Percentiles rank a stretch among this genome's conserved stretches.
Evolutionary conservation across 2,113 vertebrate species (phyloP).

Genomic region (Sinocyclocheilus maitianheensis): DNA sequence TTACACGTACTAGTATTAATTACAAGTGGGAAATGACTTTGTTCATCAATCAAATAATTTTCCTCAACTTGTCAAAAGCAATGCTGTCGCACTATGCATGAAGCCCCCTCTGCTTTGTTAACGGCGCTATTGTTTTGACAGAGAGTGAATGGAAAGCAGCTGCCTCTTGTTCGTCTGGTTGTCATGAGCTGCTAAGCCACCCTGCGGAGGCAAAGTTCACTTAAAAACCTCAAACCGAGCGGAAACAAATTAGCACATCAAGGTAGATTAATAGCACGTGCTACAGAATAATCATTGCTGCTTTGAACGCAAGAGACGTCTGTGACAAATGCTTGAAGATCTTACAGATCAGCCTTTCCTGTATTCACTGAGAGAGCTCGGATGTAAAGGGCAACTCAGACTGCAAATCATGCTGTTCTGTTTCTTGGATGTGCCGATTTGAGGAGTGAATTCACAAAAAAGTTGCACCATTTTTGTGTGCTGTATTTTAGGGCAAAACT

Average conservation of each 20-base stretch:
- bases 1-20: constrained; percentile 77
- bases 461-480: background rate
- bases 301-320: constrained; percentile 36
- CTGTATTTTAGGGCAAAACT: background rate
- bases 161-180: constrained; percentile 63
- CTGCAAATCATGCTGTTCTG: constrained; percentile 7
- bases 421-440: constrained; percentile 2
- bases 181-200: constrained; percentile 48
- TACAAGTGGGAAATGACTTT: constrained; percentile 76
- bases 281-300: constrained; percentile 54
- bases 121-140: constrained; percentile 66
- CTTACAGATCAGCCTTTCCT: constrained; percentile 20
- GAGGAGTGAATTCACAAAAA: background rate
- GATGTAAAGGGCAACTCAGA: constrained; percentile 18
- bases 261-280: constrained; percentile 74
- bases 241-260: constrained; percentile 71
- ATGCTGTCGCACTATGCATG: constrained; percentile 69
- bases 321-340: constrained; percentile 45
- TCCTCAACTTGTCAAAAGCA: constrained; percentile 72
- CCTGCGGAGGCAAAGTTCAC: constrained; percentile 68
- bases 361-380: background rate
- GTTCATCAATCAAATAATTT: constrained; percentile 77
- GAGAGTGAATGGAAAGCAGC: constrained; percentile 67
- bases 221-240: constrained; percentile 68
- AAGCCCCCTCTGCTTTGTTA: constrained; percentile 67